These are phyloP conservation scores for Urocyon cinereoargenteus DNA, from an alignment of 2,797 vertebrate genomes.

Conservation along the genomic window DNA sequence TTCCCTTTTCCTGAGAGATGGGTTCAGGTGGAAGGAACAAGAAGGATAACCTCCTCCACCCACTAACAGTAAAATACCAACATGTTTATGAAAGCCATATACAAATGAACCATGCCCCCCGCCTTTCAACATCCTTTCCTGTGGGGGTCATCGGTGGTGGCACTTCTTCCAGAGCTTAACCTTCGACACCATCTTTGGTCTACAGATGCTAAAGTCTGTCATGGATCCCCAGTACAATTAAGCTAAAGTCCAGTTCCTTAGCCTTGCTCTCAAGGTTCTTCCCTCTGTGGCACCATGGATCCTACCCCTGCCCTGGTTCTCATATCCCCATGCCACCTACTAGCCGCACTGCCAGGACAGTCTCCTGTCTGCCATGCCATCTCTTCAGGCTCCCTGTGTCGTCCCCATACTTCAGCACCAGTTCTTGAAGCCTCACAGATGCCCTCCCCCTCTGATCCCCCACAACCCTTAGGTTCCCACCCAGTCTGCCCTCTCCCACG, in stretches of 20 bases:
- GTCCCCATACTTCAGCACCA: background rate
- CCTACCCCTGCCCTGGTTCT: background rate
- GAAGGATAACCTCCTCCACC: background rate
- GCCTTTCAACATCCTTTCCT: background rate
- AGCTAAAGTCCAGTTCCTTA: background rate
- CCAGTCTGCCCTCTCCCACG: background rate
- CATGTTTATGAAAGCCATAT: background rate
- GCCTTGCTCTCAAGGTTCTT: background rate
- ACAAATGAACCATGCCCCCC: background rate
- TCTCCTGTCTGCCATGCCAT: background rate
- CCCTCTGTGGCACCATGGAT: background rate
- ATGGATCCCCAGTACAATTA: background rate
- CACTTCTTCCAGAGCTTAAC: background rate
- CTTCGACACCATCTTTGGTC: background rate
- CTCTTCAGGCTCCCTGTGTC: background rate
- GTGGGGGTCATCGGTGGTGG: background rate
- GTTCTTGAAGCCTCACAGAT: background rate
- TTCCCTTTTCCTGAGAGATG: conserved; percentile 22
- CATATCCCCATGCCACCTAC: background rate
- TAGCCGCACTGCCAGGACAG: background rate
- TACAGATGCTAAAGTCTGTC: background rate
- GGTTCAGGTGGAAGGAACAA: conserved; percentile 11
- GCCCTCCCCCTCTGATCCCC: background rate
- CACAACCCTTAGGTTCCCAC: background rate
- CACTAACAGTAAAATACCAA: background rate